Evolutionary conservation across 2,888 invertebrate genomes (phyloP).

Genomic region (Philhelius pedissequus): DNA sequence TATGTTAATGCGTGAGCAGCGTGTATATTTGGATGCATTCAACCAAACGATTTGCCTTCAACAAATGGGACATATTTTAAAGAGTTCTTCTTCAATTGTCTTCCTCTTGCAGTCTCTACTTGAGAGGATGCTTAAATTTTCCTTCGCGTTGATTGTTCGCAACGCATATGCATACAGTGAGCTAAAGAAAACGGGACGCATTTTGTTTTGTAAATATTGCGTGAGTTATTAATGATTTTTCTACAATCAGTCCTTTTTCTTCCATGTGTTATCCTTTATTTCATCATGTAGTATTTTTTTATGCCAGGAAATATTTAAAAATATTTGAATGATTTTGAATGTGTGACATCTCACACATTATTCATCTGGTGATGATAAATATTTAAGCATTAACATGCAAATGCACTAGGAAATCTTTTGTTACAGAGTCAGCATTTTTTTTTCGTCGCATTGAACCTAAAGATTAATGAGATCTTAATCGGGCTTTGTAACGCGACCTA

Average conservation of each 20-base stretch:
- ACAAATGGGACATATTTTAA: constrained; percentile 27
- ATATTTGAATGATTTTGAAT: constrained; percentile 57
- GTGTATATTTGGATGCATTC: constrained; percentile 66
- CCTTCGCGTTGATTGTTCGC: constrained; percentile 3
- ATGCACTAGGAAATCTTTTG: constrained; percentile 41
- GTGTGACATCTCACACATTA: constrained; percentile 70
- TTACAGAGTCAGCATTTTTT: constrained; percentile 54
- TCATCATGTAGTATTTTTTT: neutral
- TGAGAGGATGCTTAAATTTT: constrained; percentile 37
- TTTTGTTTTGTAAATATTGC: constrained; percentile 79
- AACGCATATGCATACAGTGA: constrained; percentile 17
- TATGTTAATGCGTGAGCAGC: constrained; percentile 70
- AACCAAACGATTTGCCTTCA: constrained; percentile 65
- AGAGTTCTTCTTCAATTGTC: constrained; percentile 2
- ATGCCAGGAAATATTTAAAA: constrained; percentile 14
- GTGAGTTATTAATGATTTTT: constrained; percentile 76
- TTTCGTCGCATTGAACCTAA: constrained; percentile 16
- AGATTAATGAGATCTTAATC: constrained; percentile 65
- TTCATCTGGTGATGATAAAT: constrained; percentile 72
- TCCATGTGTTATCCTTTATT: neutral
- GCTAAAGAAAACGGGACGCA: constrained; percentile 71
- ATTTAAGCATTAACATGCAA: constrained; percentile 56
- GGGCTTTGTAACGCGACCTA: constrained; percentile 25
- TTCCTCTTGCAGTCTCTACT: neutral
- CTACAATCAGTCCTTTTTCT: constrained; percentile 33